These are phyloP conservation scores for Calonectris borealis DNA, from an alignment of 2,113 vertebrate genomes.

Conservation along the genomic window DNA sequence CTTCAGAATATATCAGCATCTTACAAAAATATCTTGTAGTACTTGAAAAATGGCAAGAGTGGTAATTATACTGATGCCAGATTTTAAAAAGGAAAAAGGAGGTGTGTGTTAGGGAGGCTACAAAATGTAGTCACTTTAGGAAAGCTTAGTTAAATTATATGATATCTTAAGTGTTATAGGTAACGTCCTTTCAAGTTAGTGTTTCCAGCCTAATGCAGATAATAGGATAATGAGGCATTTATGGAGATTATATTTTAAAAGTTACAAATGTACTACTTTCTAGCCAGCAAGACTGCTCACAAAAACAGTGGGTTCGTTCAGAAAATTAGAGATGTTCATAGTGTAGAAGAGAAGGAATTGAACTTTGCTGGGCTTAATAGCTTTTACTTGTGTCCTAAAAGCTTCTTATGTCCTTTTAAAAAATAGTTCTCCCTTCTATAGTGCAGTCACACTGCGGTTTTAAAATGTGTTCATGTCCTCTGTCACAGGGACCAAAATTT, in stretches of 20 bases:
- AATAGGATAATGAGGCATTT: constrained; percentile 29
- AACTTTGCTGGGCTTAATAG: background rate
- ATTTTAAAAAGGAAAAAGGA: background rate
- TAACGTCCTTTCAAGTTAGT: background rate
- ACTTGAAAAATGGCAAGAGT: background rate
- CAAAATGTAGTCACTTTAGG: background rate
- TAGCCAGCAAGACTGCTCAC: background rate
- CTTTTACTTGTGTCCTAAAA: background rate
- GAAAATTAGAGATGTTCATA: background rate
- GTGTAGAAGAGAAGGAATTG: background rate
- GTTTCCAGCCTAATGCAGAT: background rate
- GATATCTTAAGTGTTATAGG: background rate
- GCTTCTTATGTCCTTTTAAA: background rate
- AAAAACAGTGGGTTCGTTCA: background rate
- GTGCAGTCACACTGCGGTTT: background rate
- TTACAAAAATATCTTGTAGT: background rate
- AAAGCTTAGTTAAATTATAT: background rate
- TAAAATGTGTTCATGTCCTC: background rate
- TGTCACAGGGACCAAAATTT: background rate
- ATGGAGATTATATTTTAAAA: constrained; percentile 4
- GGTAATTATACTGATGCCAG: background rate
- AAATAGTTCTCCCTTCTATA: background rate
- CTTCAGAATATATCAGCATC: background rate
- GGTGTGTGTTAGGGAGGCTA: background rate
- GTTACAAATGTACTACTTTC: background rate